phyloP scores from a whole-genome alignment of 1,140 invertebrate genomes.

The Caligus rogercresseyi region DNA sequence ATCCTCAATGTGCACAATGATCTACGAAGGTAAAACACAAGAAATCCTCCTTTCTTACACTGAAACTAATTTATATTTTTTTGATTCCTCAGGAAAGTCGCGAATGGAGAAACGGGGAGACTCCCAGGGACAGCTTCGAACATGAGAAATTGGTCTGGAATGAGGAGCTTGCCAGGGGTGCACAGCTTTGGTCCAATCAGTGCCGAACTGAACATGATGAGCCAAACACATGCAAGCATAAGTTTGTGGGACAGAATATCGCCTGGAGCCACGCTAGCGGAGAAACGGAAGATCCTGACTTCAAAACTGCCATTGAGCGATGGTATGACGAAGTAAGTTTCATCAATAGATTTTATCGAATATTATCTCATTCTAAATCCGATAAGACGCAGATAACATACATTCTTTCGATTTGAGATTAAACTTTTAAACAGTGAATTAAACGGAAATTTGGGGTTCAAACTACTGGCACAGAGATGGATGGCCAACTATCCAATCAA shows the following conservation, averaged over 20 bases:
- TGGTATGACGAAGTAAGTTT: slow-evolving; percentile 23
- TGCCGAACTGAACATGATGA: slow-evolving; percentile 22
- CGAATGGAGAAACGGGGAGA: slow-evolving; percentile 13
- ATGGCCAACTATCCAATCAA: no score
- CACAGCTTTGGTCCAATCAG: slow-evolving; percentile 21
- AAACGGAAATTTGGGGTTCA: not conserved
- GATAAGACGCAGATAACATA: no score
- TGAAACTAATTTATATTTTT: no score
- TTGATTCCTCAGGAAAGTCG: slow-evolving; percentile 1
- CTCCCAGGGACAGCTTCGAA: slow-evolving; percentile 10
- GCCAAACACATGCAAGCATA: slow-evolving; percentile 16
- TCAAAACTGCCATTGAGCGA: slow-evolving; percentile 20
- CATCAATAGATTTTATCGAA: no score
- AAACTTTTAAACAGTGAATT: slow-evolving; percentile 14
- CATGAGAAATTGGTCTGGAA: slow-evolving; percentile 22
- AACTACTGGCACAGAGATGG: not conserved
- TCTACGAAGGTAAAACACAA: not conserved
- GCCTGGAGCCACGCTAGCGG: slow-evolving; percentile 21
- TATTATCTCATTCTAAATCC: no score
- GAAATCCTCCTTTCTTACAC: no score
- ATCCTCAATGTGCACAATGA: not conserved
- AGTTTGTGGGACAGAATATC: slow-evolving; percentile 22
- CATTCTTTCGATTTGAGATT: no score
- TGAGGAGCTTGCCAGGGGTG: slow-evolving; percentile 21
- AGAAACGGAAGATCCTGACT: slow-evolving; percentile 18